Conservation (phyloP, 2,797 vertebrate genomes). For the Champsocephalus gunnari region DNA sequence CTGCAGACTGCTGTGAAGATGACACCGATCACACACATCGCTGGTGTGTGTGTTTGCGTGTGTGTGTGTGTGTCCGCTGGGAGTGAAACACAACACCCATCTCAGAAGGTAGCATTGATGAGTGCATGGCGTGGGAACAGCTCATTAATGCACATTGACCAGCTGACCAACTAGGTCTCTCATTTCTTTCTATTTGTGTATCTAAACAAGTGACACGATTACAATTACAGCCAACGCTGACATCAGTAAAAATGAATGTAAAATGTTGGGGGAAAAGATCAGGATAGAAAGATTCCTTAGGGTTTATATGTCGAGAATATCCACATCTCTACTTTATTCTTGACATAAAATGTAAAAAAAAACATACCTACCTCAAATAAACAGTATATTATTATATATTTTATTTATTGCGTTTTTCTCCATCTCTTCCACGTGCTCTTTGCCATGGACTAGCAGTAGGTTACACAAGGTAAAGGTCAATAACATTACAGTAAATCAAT, state of each 20-base stretch:
- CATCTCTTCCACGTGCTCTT: neutral
- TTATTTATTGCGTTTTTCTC: neutral
- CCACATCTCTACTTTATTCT: too few species aligned
- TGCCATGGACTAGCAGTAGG: neutral
- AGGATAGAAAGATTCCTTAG: too few species aligned
- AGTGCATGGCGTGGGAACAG: constrained; percentile 54
- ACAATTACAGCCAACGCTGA: neutral
- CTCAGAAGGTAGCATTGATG: constrained; percentile 17
- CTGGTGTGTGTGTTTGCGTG: constrained; percentile 32
- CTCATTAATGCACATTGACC: constrained; percentile 33
- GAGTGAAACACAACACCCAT: constrained; percentile 61
- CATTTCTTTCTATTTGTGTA: neutral
- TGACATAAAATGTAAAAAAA: too few species aligned
- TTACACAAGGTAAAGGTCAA: neutral
- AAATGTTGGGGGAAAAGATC: too few species aligned
- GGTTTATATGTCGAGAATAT: too few species aligned
- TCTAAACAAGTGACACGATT: neutral
- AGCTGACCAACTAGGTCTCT: constrained; percentile 20
- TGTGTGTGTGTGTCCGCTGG: constrained; percentile 13
- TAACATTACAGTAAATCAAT: neutral
- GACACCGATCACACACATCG: constrained; percentile 25
- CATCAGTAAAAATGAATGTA: too few species aligned
- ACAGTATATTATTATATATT: neutral
- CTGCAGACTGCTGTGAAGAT: constrained; percentile 37
- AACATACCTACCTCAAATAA: too few species aligned